phyloP scores from a whole-genome alignment of 2,113 vertebrate species.

The Chamaea fasciata region DNA sequence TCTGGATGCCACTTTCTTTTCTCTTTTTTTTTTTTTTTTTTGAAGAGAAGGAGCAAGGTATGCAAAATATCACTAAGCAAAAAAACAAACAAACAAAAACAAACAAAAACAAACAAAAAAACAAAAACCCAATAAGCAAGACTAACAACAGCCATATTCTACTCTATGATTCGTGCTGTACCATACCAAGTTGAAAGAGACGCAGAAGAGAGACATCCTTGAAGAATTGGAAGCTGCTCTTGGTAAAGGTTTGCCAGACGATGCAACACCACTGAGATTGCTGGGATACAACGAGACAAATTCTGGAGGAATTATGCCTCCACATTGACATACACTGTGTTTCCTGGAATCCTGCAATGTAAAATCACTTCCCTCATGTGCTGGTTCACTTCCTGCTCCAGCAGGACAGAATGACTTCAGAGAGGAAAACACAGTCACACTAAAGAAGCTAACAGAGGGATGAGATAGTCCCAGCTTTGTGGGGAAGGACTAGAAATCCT shows the following conservation, averaged over 20 bases:
- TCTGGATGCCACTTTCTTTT: not conserved
- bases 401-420: not conserved
- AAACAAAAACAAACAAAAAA: not conserved
- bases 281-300: accelerated
- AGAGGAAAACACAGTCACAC: not conserved
- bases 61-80: not conserved
- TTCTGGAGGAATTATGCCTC: not conserved
- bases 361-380: accelerated
- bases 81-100: not conserved
- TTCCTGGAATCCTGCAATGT: not conserved
- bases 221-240: not conserved
- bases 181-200: not conserved
- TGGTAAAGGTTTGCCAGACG: not conserved
- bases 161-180: not conserved
- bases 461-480: not conserved
- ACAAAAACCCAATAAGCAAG: not conserved
- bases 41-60: not conserved
- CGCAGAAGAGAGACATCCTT: not conserved
- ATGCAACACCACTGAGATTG: not conserved
- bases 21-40: not conserved
- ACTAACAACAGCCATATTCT: not conserved
- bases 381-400: not conserved
- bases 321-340: accelerated
- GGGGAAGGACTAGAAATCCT: not conserved
- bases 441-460: not conserved